Conservation (phyloP, 1,140 invertebrate species). For the Eufriesea mexicana region DNA sequence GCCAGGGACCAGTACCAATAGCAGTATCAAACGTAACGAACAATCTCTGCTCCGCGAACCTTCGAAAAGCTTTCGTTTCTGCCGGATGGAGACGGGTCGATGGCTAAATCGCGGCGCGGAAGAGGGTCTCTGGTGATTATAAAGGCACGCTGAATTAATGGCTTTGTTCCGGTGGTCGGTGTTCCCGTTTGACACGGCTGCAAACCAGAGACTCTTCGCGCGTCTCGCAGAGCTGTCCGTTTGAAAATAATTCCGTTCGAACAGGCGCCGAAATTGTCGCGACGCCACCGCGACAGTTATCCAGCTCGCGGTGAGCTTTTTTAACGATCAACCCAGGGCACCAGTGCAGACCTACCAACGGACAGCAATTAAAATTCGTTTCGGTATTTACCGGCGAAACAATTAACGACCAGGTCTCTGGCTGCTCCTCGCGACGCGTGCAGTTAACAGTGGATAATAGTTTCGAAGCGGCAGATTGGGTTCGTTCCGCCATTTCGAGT, state of each 20-base stretch:
- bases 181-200: background rate
- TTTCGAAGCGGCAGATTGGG: background rate
- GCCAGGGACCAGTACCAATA: no score
- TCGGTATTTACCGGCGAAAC: conserved; percentile 15
- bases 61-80: no score
- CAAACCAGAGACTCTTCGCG: background rate
- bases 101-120: background rate
- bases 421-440: background rate
- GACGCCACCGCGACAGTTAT: background rate
- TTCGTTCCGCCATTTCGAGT: background rate
- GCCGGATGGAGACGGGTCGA: background rate
- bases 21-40: background rate
- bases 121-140: background rate
- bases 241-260: conserved; percentile 6
- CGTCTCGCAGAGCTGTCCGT: background rate
- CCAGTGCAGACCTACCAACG: background rate
- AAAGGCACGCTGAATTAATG: background rate
- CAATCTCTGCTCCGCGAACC: background rate
- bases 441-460: background rate
- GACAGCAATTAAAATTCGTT: conserved; percentile 32
- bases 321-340: background rate
- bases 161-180: background rate
- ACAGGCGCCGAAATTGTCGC: conserved; percentile 3
- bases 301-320: background rate
- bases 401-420: background rate